phyloP scores from a whole-genome alignment of 2,797 vertebrate genomes.

The Nannoperca obscura region DNA sequence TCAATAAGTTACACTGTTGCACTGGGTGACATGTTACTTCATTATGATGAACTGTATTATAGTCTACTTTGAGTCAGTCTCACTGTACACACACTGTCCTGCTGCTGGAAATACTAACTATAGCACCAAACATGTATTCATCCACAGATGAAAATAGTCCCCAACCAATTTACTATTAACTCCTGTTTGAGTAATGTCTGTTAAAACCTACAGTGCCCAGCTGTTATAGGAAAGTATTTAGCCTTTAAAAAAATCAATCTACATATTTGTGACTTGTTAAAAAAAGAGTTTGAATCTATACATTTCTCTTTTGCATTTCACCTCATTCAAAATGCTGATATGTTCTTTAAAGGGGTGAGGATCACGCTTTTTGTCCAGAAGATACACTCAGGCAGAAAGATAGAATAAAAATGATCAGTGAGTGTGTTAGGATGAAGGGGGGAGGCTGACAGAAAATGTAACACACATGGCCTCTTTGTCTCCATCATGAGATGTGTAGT shows the following conservation, averaged over 20 bases:
- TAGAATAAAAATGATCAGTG: constrained; percentile 10
- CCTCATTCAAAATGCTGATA: constrained; percentile 1
- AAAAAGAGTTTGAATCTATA: neutral
- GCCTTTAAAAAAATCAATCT: neutral
- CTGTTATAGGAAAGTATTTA: neutral
- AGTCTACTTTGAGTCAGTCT: neutral
- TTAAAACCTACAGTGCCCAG: neutral
- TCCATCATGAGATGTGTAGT: constrained; percentile 49
- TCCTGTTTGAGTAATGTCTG: neutral
- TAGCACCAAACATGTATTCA: neutral
- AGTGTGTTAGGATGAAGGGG: neutral
- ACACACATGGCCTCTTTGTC: constrained; percentile 64
- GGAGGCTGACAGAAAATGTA: constrained; percentile 40
- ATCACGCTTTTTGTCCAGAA: neutral
- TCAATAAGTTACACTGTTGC: neutral
- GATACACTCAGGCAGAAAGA: neutral
- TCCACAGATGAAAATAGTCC: neutral
- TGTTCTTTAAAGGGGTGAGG: neutral
- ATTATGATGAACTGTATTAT: neutral
- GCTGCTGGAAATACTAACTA: neutral
- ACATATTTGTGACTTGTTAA: neutral
- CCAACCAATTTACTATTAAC: no score
- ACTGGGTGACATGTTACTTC: no score
- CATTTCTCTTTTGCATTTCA: neutral
- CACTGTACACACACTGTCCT: neutral